Evolutionary conservation across 1,140 invertebrate species (phyloP).

Genomic region (Drosophila punjabiensis): DNA sequence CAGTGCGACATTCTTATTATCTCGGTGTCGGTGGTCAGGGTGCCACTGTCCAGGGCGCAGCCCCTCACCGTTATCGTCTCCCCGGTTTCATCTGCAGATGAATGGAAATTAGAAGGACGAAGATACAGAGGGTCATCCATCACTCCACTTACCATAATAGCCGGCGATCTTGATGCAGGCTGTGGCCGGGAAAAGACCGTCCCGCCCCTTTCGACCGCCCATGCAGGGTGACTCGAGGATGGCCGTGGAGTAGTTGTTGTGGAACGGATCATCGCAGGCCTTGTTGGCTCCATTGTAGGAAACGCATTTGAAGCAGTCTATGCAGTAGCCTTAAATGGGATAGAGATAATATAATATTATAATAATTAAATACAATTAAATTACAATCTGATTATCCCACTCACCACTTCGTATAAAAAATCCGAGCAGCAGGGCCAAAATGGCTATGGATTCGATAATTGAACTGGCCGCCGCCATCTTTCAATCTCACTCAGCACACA

Average conservation of each 20-base stretch:
- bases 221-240: slow-evolving; percentile 96
- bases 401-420: slow-evolving; percentile 69
- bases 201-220: slow-evolving; percentile 95
- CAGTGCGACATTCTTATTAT: slow-evolving; percentile 97
- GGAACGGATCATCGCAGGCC: slow-evolving; percentile 98
- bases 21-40: slow-evolving; percentile 96
- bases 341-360: too few relatives aligned
- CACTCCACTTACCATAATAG: slow-evolving; percentile 89
- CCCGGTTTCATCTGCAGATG: slow-evolving; percentile 90
- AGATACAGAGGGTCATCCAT: slow-evolving; percentile 19
- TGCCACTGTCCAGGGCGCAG: slow-evolving; percentile 96
- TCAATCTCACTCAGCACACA: slow-evolving; percentile 15
- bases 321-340: slow-evolving; percentile 86
- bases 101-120: neutral
- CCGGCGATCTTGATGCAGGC: slow-evolving; percentile 98
- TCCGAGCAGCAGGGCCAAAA: slow-evolving; percentile 60
- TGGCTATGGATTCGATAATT: slow-evolving; percentile 64
- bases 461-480: slow-evolving; percentile 55
- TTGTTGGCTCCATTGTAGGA: slow-evolving; percentile 95
- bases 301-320: slow-evolving; percentile 98
- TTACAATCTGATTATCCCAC: neutral
- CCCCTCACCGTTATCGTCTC: slow-evolving; percentile 92
- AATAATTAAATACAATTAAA: too few relatives aligned
- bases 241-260: slow-evolving; percentile 94
- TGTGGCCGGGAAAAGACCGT: slow-evolving; percentile 98